Evolutionary conservation across 2,797 vertebrate species (phyloP).

Genomic region (Bryconaethiops microstoma): DNA sequence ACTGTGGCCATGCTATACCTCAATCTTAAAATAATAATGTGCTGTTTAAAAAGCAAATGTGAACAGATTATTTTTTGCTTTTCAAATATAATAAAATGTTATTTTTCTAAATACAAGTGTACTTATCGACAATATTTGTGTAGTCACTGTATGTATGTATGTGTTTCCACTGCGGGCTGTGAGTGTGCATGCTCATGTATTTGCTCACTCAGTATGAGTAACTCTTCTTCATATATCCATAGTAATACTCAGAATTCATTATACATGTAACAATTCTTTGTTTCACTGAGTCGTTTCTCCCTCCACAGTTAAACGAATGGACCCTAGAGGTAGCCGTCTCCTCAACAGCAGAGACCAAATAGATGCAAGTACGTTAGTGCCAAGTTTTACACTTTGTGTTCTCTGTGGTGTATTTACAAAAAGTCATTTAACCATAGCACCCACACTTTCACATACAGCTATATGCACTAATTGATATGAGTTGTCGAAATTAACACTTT

Average conservation of each 20-base stretch:
- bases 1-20: slow-evolving; percentile 55
- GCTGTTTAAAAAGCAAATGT: slow-evolving; percentile 69
- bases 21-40: slow-evolving; percentile 70
- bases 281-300: slow-evolving; percentile 57
- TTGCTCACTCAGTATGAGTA: slow-evolving; percentile 40
- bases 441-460: too few relatives aligned
- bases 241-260: slow-evolving; percentile 61
- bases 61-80: slow-evolving; percentile 72
- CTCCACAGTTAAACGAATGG: slow-evolving; percentile 68
- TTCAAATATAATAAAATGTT: slow-evolving; percentile 90
- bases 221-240: slow-evolving; percentile 69
- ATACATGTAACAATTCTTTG: background rate
- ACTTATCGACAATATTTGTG: background rate
- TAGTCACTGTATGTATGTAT: slow-evolving; percentile 11
- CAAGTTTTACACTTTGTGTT: too few relatives aligned
- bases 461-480: too few relatives aligned
- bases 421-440: too few relatives aligned
- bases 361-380: slow-evolving; percentile 68
- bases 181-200: background rate
- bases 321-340: slow-evolving; percentile 73
- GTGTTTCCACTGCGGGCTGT: background rate
- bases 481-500: too few relatives aligned
- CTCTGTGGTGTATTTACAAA: too few relatives aligned
- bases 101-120: slow-evolving; percentile 81
- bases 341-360: slow-evolving; percentile 63